Base-by-base conservation (phyloP, 2,113 vertebrate species). In the Galemys pyrenaicus region DNA sequence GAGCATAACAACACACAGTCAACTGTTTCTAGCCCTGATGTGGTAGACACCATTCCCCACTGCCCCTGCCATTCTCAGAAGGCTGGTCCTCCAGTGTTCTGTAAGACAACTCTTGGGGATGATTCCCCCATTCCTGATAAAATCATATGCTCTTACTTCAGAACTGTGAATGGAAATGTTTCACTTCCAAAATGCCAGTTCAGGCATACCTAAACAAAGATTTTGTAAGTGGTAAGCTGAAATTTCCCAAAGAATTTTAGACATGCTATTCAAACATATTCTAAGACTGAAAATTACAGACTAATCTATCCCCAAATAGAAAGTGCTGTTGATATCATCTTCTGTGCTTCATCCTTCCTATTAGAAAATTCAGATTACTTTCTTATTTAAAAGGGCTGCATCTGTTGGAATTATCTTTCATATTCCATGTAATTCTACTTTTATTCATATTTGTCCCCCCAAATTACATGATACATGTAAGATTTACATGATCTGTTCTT, bases 241-340 rank as follows among this genome's bases (percentile, higher is more conserved):
- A 84, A 86, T 71, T 84, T 89, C 54, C 62, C 65, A 35, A 80
- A 44, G 41, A 92, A 6, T 65, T 92, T 86, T 82, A 86, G 20
- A 35, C 3, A 39, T 73, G 62, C 80, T 80, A 84, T 62, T 80
- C 75, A 91, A 82, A 89, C 15, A 19, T 70, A 75, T 87, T 87
- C 64, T 73, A 30, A 94, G 79, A 64, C 15, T 22, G 9, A 82
- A 49, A 81, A 77, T 24, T 70, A 49, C 92, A 78, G 58, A 26
- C 28, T 70, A 56, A n/a, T 83, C 37, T 64, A n/a, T 51, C 49
- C 65, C 60, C 10, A 70, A 46, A 49, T 56, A 73, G 60, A 96
- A 92, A 41, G 44, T 56, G 54, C 73, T 82, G n/a, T 30, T 37
- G 37, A 41, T 68, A 49, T 87, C 70, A 35, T 71, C 39, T 41